Evolutionary conservation across 2,888 invertebrate species (phyloP).

Genomic region (Glaucopsyche alexis): DNA sequence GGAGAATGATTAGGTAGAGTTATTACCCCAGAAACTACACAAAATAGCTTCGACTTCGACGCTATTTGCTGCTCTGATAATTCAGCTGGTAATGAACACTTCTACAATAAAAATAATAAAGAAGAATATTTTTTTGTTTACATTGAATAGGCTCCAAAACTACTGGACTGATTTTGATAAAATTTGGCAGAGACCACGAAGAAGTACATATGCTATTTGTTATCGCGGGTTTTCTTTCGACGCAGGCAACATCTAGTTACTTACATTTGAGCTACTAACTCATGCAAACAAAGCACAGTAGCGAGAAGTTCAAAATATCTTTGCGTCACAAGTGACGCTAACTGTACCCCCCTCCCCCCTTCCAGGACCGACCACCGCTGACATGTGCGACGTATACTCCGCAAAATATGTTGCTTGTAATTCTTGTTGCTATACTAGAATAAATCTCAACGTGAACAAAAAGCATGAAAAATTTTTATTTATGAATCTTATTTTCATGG

Average conservation of each 20-base stretch:
- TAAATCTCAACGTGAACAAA: no score
- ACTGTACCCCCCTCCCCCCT: neutral
- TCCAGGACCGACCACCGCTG: neutral
- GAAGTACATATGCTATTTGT: no score
- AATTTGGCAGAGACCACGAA: no score
- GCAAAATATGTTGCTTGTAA: neutral
- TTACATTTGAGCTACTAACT: neutral
- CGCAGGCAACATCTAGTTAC: no score
- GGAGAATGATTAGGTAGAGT: no score
- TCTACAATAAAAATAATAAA: no score
- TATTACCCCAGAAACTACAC: neutral
- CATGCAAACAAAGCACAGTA: neutral
- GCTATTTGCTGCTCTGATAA: neutral
- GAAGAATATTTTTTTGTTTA: no score
- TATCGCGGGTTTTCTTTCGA: no score
- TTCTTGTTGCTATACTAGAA: neutral
- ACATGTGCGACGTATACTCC: conserved; percentile 3
- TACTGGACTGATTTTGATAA: no score
- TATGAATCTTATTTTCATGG: no score
- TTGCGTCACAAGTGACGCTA: conserved; percentile 6
- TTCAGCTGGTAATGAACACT: no score
- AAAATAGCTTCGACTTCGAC: neutral
- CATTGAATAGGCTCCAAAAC: no score
- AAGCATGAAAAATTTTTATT: neutral
- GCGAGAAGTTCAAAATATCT: conserved; percentile 17